Conservation (phyloP, 2,888 invertebrate genomes). For the Adineta ricciae region DNA sequence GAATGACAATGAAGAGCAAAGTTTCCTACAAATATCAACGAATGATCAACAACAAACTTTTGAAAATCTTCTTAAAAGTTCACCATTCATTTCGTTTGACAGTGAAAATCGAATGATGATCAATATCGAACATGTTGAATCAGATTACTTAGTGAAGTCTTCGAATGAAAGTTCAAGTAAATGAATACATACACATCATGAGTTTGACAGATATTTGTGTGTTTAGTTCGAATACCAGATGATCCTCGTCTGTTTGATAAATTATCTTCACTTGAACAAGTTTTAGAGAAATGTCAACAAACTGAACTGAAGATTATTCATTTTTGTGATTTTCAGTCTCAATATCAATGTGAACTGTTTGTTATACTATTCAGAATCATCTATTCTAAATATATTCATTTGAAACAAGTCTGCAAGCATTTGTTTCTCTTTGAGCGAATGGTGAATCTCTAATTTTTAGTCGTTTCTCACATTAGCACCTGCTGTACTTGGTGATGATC, state of each 20-base stretch:
- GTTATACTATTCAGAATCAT: not conserved
- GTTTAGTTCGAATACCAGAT: not conserved
- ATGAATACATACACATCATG: too few species aligned
- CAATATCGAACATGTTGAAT: not conserved
- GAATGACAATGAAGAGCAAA: not conserved
- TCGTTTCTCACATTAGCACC: not conserved
- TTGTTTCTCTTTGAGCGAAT: not conserved
- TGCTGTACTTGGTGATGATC: not conserved
- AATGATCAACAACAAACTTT: not conserved
- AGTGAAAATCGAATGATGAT: not conserved
- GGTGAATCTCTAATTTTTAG: not conserved
- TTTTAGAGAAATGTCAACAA: not conserved
- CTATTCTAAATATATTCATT: not conserved
- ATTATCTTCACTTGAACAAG: not conserved
- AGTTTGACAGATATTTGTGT: not conserved
- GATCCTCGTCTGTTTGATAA: not conserved
- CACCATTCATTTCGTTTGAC: not conserved
- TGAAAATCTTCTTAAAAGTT: not conserved
- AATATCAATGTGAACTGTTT: conserved; percentile 19
- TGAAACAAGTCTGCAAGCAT: not conserved
- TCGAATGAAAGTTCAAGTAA: not conserved
- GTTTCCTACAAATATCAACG: not conserved
- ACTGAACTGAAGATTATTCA: not conserved
- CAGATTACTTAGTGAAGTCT: not conserved
- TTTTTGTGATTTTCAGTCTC: not conserved